Base-by-base conservation (phyloP, 2,113 vertebrate species). In the Upupa epops region DNA sequence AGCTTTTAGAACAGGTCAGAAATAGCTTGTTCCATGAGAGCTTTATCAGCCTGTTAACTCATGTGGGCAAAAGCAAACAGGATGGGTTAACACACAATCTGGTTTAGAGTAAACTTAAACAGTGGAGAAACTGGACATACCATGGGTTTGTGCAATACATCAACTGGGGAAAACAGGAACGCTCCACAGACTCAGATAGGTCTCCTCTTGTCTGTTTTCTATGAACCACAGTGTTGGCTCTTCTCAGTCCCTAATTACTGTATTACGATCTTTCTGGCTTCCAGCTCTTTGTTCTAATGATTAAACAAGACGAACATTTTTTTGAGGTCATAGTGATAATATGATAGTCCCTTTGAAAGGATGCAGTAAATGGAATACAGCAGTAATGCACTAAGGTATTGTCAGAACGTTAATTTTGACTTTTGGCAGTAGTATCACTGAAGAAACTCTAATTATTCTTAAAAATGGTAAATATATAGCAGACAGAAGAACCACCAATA, bases 231-330 rank as follows among this genome's bases (percentile, higher is more conserved):
- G 6, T 64, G 73, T 32, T 88, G 85, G 86, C 90, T 90, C 45
- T 92, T 68, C 71, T 55, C 76, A 77, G 65, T 49, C 26, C 34
- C 15, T 88, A 68, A 64, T 1, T 86, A 37, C 17, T 88, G 40
- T 74, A 66, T 70, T 91, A 88, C 19, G 29, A 94, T 71, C 79
- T 74, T 88, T 80, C 69, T 94, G 90, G 90, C 73, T 37, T 90
- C 58, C 60, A 54, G 69, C 56, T 80, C 52, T 90, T 95, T 86
- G 31, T 88, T 91, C 69, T 91, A 90, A 94, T 1, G 45, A 90
- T 88, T 81, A 88, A 96, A 94, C 48, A 94, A 80, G 75, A 85
- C 68, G 76, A 88, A 80, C 63, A 78, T 89, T 88, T 83, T 94
- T 93, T 83, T 77, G 56, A 94, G 79, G 86, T 93, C 79, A 74